Base-by-base conservation (phyloP, 2,797 vertebrate genomes). In the Potorous gilbertii region DNA sequence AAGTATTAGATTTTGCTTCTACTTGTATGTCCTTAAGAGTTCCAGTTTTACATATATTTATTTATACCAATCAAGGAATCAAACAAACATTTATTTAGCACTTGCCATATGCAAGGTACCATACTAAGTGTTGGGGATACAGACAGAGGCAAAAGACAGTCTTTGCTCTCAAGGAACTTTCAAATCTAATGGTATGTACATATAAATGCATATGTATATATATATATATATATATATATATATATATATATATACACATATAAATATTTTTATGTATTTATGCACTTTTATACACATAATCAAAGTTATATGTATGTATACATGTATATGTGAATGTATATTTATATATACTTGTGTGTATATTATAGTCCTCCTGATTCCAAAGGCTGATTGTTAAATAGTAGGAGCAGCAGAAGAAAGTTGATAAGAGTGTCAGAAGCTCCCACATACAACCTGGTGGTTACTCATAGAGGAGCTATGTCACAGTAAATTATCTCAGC, bases 391-490 rank as follows among this genome's bases (percentile, higher is more conserved):
- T 97, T 11, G 40, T 93, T 92, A 97, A 96, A 94, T 55, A 97
- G 91, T 94, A 96, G 96, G 94, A 92, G 81, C 96, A 96, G 50
- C 87, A 97, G 92, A 98, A 54, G 21, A 98, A 90, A 92, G 91
- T 10, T 93, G 95, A 94, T 96, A 97, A 97, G 94, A 95, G 98
- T 66, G 57, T 96, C 96, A 87, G 97, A 96, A 97, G 90, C 89
- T 96, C 93, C 91, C 28, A 50, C 40, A 3, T 95, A 87, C 28
- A 98, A 98, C 96, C 94, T 98, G 96, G 97, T 98, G 97, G 90
- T 56, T 95, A 90, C 89, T 98, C 50, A 54, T 50, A 81, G 94
- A 98, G 94, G 95, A 98, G 93, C 95, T 59, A 0, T 91, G 74
- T 97, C 62, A 0, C 95, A 95, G 93, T 96, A 95, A 96, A 97